Base-by-base conservation (phyloP, 1,140 invertebrate species). In the Drosophila navojoa region DNA sequence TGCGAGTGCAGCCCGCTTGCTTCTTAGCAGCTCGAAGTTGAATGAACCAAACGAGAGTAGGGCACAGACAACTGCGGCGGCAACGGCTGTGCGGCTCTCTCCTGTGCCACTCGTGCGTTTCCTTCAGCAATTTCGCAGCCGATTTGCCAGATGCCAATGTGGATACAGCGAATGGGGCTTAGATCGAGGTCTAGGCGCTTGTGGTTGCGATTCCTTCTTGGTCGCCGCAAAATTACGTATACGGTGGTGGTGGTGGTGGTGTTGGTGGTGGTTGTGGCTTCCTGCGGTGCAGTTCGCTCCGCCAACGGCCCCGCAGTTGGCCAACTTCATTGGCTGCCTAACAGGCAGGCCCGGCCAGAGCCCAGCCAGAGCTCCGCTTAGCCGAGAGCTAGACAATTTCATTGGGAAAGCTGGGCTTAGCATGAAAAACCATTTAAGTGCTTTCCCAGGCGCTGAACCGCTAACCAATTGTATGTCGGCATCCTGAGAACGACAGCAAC, bases 341-440 rank as follows among this genome's bases (percentile, higher is more conserved):
- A 29, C 49, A 19, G 38, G 40, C 38, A 52, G 19, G 19, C 19
- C 19, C 25, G 13, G 16, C 38, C 61, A 22, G 19, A 54, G n/a
- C 13, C 19, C 25, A 19, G 16, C 38, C 61, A 22, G 19, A 54
- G n/a, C 13, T 10, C n/a, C n/a, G 38, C 45, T 19, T 32, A 38
- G 19, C n/a, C 77, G 49, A 50, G 63, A 44, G 50, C 55, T 71
- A 76, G 54, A 79, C 76, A 82, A 89, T 87, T 87, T 87, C 82
- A 84, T 87, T 87, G 82, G 69, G 76, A 76, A 85, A 87, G 82
- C 79, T 81, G 76, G 35, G 72, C 76, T 45, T 61, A 54, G 68
- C 82, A 89, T 89, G 82, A 89, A 79, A 89, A 55, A 66, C 84
- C 84, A 89, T 87, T 87, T 87, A 87, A 89, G 84, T 82, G 84